Percentiles rank a stretch among this genome's conserved stretches.
Evolutionary conservation across 2,113 vertebrate genomes (phyloP).

Genomic region (Chaetorhynchus papuensis): DNA sequence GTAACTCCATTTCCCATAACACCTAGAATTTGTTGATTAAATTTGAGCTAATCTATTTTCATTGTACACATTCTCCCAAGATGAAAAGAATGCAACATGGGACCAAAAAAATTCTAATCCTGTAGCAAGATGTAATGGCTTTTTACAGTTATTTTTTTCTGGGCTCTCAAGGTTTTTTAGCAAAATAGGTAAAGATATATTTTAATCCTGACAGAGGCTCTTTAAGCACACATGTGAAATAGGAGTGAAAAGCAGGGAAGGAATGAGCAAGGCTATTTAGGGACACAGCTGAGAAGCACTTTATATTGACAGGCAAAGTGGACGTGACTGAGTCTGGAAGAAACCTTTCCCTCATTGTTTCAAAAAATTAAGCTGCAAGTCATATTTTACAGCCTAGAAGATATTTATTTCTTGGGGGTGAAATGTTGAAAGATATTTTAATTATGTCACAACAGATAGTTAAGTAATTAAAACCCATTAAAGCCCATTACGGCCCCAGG

Average conservation of each 20-base stretch:
- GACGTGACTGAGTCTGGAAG: neutral
- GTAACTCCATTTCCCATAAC: neutral
- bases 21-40: slow-evolving; percentile 22
- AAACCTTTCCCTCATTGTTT: neutral
- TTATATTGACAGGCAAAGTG: neutral
- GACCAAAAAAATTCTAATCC: neutral
- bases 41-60: slow-evolving; percentile 28
- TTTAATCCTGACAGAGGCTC: slow-evolving; percentile 23
- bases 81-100: neutral
- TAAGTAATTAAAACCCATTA: slow-evolving; percentile 44
- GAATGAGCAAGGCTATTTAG: slow-evolving; percentile 2
- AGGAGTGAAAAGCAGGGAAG: neutral
- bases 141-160: slow-evolving; percentile 16
- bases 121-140: neutral
- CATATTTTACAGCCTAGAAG: neutral
- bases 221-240: slow-evolving; percentile 33
- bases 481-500: neutral
- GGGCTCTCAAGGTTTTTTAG: neutral
- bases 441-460: slow-evolving; percentile 40
- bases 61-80: slow-evolving; percentile 3
- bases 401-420: neutral
- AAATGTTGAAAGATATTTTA: slow-evolving; percentile 32
- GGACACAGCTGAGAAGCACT: slow-evolving; percentile 27
- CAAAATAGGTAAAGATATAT: slow-evolving; percentile 5
- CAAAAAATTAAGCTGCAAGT: neutral